Percentiles rank a stretch among this genome's conserved stretches.
These are phyloP conservation scores for Serranochromis macrocephalus DNA, from an alignment of 2,113 vertebrate genomes.

Conservation along the genomic window DNA sequence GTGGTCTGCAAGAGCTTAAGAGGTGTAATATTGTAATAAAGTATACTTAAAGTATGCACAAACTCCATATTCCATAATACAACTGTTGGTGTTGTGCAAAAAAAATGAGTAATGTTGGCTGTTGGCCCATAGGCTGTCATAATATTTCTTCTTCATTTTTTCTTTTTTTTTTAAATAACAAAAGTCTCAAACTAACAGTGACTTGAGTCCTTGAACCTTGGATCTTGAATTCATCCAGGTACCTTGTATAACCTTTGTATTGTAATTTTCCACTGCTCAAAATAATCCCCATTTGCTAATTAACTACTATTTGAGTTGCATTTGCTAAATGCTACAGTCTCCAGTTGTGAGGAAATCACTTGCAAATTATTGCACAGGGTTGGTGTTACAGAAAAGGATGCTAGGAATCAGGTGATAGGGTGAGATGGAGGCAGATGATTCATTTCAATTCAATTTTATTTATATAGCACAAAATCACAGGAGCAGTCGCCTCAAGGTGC, in stretches of 20 bases:
- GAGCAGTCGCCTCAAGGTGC: not conserved
- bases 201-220: not conserved
- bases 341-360: not conserved
- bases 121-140: not conserved
- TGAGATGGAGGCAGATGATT: not conserved
- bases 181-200: not conserved
- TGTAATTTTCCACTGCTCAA: not conserved
- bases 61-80: not conserved
- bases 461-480: not conserved
- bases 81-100: not conserved
- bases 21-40: not conserved
- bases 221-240: not conserved
- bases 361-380: not conserved
- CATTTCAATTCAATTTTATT: not conserved
- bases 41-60: not conserved
- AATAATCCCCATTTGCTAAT: not conserved
- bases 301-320: not conserved
- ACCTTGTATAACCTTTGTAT: not conserved
- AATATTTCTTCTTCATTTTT: fast-evolving
- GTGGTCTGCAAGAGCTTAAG: not conserved
- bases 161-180: fast-evolving
- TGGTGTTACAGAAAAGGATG: not conserved
- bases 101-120: not conserved
- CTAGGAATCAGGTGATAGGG: fast-evolving
- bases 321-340: not conserved